phyloP scores from a whole-genome alignment of 2,888 invertebrate genomes.

The Rhagonycha fulva region DNA sequence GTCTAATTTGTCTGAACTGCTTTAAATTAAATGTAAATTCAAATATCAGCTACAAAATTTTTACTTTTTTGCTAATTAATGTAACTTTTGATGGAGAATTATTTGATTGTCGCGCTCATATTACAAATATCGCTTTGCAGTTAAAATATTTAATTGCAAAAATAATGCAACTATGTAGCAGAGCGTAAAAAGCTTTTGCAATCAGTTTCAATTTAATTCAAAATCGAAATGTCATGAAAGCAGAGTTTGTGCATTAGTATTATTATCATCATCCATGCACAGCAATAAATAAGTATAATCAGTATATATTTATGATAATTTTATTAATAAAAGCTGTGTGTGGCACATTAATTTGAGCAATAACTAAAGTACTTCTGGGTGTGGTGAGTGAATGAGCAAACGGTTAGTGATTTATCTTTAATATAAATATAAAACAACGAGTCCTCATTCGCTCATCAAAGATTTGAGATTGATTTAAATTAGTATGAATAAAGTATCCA shows the following conservation, averaged over 20 bases:
- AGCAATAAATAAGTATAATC: neutral
- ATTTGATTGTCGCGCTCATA: too few species aligned
- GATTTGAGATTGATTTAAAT: too few species aligned
- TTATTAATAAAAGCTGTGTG: neutral
- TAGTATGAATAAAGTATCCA: too few species aligned
- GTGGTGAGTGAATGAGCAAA: too few species aligned
- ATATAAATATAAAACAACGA: too few species aligned
- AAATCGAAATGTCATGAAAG: neutral
- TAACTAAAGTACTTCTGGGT: neutral
- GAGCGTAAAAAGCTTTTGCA: too few species aligned
- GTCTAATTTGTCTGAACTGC: neutral
- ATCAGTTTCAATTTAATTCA: neutral
- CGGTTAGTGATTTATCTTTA: too few species aligned
- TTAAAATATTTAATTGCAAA: neutral
- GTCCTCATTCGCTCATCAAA: too few species aligned
- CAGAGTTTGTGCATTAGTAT: neutral
- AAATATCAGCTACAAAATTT: too few species aligned
- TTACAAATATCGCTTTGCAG: neutral
- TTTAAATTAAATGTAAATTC: neutral
- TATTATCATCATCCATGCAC: neutral
- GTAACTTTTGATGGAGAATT: too few species aligned
- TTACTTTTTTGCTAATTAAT: too few species aligned
- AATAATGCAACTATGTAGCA: neutral
- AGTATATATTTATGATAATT: neutral
- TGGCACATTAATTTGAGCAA: neutral